Evolutionary conservation across 2,888 invertebrate genomes (phyloP), one percentile per base, ranked within the genome.

Genomic region (Caenorhabditis japonica): DNA sequence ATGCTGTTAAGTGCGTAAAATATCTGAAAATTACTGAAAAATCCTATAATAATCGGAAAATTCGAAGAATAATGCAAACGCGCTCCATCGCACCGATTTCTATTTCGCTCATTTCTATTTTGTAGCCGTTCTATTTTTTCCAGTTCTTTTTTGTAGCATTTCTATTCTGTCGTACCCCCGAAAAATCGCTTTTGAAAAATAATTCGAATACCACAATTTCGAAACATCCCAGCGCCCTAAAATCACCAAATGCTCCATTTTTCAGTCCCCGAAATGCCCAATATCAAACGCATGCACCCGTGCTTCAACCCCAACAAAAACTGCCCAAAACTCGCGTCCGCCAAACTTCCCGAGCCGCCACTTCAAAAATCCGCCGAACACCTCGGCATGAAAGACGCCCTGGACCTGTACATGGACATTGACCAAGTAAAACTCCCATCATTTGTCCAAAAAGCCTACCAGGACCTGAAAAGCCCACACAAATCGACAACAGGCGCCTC

Each of bases 341-440:
- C 23, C 2, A 27, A 30, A 4, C 51, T 75, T 15, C 75, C 75
- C 2, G 58, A 70, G 15, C 41, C 61, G 0, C 69, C 69, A 12
- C 13, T 43, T 13, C 21, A 51, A 15, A 62, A 64, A 39, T 19
- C 21, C n/a, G 25, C 53, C 3, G n/a, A 30, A 5, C 60, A 69
- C 19, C 36, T 69, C 4, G 75, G 75, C 43, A 69, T 69, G 75
- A 52, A 47, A 25, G 75, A 70, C 17, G 60, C 60, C 27, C 34
- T 75, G 33, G 64, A 62, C 3, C 39, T 38, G 13, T 47, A 61
- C 15, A 38, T 47, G 13, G 68, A 69, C 3, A 33, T 38, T 2
- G 51, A 43, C 1, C 17, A 56, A 36, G 60, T 70, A 3, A 34
- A 36, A 4, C 15, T 75, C 7, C 75, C 75, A 1, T 30, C 52